A percentile compares a stretch with the other conserved stretches of the same genome.
phyloP scores from a whole-genome alignment of 1,140 invertebrate species.

The Drosophila kurseongensis region DNA sequence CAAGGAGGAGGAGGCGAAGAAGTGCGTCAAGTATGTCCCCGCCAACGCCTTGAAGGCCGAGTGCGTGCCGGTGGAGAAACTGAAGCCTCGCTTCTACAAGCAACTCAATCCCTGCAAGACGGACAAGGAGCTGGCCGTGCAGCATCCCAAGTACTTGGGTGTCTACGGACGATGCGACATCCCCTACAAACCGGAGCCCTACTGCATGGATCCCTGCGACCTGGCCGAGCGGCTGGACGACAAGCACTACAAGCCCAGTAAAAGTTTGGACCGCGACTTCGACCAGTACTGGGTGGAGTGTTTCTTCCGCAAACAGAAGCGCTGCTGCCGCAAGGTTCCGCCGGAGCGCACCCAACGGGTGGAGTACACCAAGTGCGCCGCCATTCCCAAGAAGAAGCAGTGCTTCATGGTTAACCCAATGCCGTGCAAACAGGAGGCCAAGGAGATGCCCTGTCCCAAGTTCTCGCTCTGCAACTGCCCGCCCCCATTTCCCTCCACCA shows the following conservation, averaged over 20 bases:
- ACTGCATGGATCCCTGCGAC: constrained; percentile 15
- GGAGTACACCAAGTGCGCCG: background rate
- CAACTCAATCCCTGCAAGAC: constrained; percentile 22
- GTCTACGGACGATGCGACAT: constrained; percentile 15
- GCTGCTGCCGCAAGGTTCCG: constrained; percentile 5
- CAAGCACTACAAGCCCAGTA: constrained; percentile 9
- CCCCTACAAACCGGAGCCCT: constrained; percentile 9
- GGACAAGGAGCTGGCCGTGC: constrained; percentile 20
- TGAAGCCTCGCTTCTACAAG: background rate
- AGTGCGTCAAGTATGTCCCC: constrained; percentile 6
- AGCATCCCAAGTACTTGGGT: constrained; percentile 29
- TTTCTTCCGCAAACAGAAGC: constrained; percentile 10
- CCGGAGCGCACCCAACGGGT: constrained; percentile 6
- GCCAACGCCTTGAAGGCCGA: background rate
- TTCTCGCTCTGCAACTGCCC: constrained; percentile 27
- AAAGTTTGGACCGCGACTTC: constrained; percentile 24
- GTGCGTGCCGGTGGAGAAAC: background rate
- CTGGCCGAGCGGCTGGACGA: constrained; percentile 15
- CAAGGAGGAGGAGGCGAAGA: background rate
- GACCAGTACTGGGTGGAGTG: constrained; percentile 48
- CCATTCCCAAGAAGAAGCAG: background rate
- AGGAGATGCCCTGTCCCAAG: constrained; percentile 1
- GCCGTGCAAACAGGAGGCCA: constrained; percentile 1
- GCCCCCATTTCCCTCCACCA: rapidly evolving
- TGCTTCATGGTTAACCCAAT: constrained; percentile 1